Conservation (phyloP, 2,113 vertebrate genomes). For the Tylochromis polylepis region DNA sequence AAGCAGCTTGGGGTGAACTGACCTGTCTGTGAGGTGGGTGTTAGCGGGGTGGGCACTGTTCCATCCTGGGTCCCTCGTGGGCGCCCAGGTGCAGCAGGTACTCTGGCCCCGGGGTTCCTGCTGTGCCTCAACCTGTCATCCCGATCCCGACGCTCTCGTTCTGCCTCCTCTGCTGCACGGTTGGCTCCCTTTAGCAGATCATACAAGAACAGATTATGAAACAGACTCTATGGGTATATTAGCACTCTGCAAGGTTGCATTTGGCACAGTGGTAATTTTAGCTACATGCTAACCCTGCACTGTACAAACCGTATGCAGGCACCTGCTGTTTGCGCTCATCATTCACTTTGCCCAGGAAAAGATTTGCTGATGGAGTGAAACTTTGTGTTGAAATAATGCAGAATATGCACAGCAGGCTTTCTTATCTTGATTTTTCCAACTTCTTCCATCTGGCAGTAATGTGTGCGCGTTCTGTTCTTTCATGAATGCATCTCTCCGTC, state of each 20-base stretch:
- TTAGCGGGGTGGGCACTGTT: slow-evolving; percentile 83
- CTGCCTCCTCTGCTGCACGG: slow-evolving; percentile 86
- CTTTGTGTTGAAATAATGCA: no score
- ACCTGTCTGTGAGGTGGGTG: slow-evolving; percentile 93
- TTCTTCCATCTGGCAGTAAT: background rate
- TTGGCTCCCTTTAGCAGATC: slow-evolving; percentile 80
- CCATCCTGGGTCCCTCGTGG: slow-evolving; percentile 84
- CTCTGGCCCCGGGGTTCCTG: slow-evolving; percentile 82
- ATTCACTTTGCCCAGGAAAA: background rate
- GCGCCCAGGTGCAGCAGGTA: slow-evolving; percentile 86
- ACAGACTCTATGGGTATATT: background rate
- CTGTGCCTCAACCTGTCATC: slow-evolving; percentile 87
- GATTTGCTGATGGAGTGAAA: background rate
- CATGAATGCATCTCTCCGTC: background rate
- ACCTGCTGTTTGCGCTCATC: rapidly evolving
- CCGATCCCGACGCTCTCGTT: slow-evolving; percentile 86
- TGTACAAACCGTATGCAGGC: no score
- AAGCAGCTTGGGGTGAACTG: background rate
- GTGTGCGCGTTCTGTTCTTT: background rate
- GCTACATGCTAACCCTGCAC: background rate
- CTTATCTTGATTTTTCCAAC: no score
- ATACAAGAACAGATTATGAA: background rate
- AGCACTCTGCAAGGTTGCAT: no score
- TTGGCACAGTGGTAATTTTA: no score
- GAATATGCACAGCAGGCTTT: background rate